Evolutionary conservation across 2,888 invertebrate species (phyloP), one percentile per base, ranked within the genome.

Genomic region (Criorhina ranunculi): DNA sequence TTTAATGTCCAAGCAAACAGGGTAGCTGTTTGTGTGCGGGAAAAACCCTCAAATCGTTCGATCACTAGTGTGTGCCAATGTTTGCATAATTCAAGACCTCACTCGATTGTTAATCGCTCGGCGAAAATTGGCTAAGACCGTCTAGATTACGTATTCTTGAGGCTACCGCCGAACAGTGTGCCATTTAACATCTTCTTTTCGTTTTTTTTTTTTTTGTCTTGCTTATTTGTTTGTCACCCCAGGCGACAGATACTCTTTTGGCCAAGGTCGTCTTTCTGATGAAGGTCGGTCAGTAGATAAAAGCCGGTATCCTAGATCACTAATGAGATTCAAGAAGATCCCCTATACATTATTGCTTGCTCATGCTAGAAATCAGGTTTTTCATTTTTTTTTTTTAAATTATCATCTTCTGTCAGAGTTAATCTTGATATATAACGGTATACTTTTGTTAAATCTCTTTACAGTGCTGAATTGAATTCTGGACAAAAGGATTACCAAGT

Each of bases 21-120:
- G 62, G 35, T 73, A 37, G 35, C 57, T 64, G 19, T 72, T 72
- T 29, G 78, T 49, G 46, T 75, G 49, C 72, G 83, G 83, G 73
- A 78, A 83, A 83, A 83, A 78, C 83, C 83, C 49, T 70, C 66
- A 62, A 70, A 49, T 53, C 44, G 55, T 60, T 59, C 66, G 64
- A 60, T 49, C 24, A 46, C 24, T 31, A 12, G 67, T 75, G 78
- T 67, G 62, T 75, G 79, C 42, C 73, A 79, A 79, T 67, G 57
- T 83, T 83, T 83, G 83, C 73, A 83, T 73, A 64, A 69, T 69
- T 67, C 67, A 73, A 69, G 24, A 77, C 78, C 42, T 59, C 53
- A 44, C 31, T 53, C 40, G 72, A 83, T 44, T 57, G 79, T 42
- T 66, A 69, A 81, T 69, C 69, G 69, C 51, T 60, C 19, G 2